Evolutionary conservation across 1,140 invertebrate genomes (phyloP).

Genomic region (Penaeus chinensis): DNA sequence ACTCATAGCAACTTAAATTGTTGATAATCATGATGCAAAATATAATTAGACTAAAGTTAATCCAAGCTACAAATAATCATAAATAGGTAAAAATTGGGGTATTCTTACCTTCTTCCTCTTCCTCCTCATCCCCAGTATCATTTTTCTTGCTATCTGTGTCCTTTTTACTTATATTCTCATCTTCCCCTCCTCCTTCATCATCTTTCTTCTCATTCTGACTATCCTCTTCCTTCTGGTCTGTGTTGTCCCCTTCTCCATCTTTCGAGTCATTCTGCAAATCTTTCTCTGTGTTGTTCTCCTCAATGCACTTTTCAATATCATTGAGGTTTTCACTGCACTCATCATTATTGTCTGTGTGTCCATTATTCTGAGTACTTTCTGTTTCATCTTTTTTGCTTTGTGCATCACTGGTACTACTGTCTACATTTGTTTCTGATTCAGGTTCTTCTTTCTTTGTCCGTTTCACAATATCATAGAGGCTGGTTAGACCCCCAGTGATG

Average conservation of each 20-base stretch:
- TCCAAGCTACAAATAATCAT: background rate
- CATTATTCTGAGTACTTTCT: slow-evolving; percentile 24
- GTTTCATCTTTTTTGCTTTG: slow-evolving; percentile 35
- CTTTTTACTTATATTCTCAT: slow-evolving; percentile 17
- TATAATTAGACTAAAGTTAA: background rate
- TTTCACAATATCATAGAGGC: slow-evolving; percentile 52
- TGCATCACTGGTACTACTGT: slow-evolving; percentile 6
- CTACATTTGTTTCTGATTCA: background rate
- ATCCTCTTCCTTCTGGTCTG: slow-evolving; percentile 20
- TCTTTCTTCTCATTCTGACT: slow-evolving; percentile 43
- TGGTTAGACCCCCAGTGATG: slow-evolving; percentile 55
- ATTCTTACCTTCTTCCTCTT: background rate
- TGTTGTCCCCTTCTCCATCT: background rate
- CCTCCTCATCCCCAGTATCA: slow-evolving; percentile 15
- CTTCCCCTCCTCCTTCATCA: slow-evolving; percentile 40
- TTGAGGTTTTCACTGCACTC: slow-evolving; percentile 14
- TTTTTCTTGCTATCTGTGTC: slow-evolving; percentile 24
- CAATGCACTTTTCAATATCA: background rate
- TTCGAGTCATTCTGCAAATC: background rate
- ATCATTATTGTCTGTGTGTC: slow-evolving; percentile 33
- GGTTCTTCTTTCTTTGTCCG: slow-evolving; percentile 53
- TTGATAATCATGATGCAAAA: background rate
- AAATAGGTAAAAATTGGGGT: background rate
- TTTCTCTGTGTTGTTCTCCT: background rate
- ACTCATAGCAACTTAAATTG: too few species aligned